Evolutionary conservation across 2,113 vertebrate genomes (phyloP).

Genomic region (Phainopepla nitens): DNA sequence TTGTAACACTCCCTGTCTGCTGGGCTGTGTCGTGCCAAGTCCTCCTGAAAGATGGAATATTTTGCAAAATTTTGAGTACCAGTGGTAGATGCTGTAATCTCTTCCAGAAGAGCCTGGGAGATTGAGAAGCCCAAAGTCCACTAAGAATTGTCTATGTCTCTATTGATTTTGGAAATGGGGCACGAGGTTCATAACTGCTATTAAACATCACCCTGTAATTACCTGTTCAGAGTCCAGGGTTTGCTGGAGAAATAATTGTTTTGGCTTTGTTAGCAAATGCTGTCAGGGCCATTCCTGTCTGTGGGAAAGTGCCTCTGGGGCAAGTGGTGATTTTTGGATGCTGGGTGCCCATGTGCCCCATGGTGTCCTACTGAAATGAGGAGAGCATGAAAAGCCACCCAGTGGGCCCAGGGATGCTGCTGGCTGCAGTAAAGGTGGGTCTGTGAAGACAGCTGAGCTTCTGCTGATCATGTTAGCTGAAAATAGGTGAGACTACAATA

Average conservation of each 20-base stretch:
- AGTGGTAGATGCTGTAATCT: not conserved
- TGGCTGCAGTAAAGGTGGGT: not conserved
- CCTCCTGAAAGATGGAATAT: not conserved
- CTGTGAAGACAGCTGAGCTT: not conserved
- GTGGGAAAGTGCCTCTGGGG: not conserved
- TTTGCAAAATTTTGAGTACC: not conserved
- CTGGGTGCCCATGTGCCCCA: not conserved
- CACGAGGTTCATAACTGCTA: not conserved
- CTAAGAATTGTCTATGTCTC: not conserved
- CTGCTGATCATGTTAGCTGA: not conserved
- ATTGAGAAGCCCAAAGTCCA: not conserved
- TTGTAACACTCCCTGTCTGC: not conserved
- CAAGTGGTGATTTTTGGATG: not conserved
- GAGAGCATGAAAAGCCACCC: fast-evolving
- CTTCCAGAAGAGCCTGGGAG: not conserved
- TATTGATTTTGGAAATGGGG: not conserved
- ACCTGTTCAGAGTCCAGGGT: not conserved
- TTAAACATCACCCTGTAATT: not conserved
- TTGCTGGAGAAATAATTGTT: not conserved
- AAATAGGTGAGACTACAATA: not conserved
- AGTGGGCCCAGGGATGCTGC: not conserved
- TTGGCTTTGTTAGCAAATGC: not conserved
- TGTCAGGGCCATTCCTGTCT: not conserved
- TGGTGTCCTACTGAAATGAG: fast-evolving
- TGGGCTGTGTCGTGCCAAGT: not conserved